These are phyloP conservation scores for Cottoperca gobio DNA, from an alignment of 2,797 vertebrate genomes.

Conservation along the genomic window DNA sequence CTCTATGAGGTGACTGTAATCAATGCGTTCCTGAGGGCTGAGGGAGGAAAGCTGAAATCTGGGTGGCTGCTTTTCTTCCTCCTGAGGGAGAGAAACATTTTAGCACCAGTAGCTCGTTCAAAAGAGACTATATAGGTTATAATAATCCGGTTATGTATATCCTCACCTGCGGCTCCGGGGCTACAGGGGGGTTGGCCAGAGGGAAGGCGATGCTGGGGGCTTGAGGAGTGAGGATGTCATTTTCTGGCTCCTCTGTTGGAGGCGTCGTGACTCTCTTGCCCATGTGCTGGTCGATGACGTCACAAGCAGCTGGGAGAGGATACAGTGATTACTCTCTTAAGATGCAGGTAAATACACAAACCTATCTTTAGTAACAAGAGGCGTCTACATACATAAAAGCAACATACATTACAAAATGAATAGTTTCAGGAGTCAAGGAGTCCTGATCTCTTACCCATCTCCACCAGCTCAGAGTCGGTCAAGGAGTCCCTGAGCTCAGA, in stretches of 20 bases:
- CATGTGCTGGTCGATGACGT: constrained; percentile 80
- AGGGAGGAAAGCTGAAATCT: constrained; percentile 97
- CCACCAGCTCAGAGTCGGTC: constrained; percentile 88
- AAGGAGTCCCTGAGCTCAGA: constrained; percentile 81
- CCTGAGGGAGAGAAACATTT: constrained; percentile 57
- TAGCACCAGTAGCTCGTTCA: not conserved
- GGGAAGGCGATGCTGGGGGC: constrained; percentile 92
- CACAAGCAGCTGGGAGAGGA: constrained; percentile 83
- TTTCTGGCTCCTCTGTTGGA: constrained; percentile 68
- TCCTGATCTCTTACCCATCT: constrained; percentile 84
- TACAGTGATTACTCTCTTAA: not conserved
- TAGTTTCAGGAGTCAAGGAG: too few species aligned
- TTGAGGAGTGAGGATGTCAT: constrained; percentile 86
- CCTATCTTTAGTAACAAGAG: not conserved
- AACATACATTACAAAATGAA: too few species aligned
- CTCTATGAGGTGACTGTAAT: constrained; percentile 97
- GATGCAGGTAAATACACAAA: not conserved
- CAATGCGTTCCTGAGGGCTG: constrained; percentile 95
- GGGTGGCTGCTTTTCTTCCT: constrained; percentile 81
- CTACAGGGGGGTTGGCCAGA: constrained; percentile 87
- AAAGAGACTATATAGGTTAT: too few species aligned
- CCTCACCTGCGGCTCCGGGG: constrained; percentile 86
- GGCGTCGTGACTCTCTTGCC: constrained; percentile 59
- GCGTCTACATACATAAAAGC: too few species aligned
- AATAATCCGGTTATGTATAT: not conserved